Conservation (phyloP, 2,888 invertebrate species). For the Caenorhabditis sp. region DNA sequence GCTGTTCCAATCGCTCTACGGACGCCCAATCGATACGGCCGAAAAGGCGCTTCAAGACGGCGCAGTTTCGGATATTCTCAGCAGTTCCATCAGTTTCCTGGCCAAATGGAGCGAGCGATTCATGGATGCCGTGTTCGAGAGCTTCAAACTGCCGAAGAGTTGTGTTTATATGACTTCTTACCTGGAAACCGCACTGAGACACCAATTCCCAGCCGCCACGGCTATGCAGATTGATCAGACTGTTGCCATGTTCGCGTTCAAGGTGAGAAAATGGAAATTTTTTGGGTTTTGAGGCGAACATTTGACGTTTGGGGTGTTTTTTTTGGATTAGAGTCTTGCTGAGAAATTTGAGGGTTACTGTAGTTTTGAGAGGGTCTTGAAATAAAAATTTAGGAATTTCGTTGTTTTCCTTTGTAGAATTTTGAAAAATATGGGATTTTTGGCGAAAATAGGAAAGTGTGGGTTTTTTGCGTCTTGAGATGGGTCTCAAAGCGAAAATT, state of each 20-base stretch:
- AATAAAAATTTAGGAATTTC: too few species aligned
- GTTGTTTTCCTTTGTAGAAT: too few species aligned
- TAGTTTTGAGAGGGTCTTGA: too few species aligned
- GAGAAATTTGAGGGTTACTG: too few species aligned
- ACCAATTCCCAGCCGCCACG: constrained; percentile 68
- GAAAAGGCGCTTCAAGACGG: constrained; percentile 69
- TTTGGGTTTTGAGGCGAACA: too few species aligned
- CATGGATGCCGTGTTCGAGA: constrained; percentile 66
- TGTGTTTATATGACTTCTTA: constrained; percentile 71
- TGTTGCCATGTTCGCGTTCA: constrained; percentile 72
- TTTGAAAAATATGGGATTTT: too few species aligned
- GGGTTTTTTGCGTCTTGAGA: too few species aligned
- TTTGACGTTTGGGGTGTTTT: too few species aligned
- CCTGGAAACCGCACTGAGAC: constrained; percentile 64
- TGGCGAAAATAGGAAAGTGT: too few species aligned
- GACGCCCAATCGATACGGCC: constrained; percentile 40
- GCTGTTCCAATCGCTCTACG: constrained; percentile 56
- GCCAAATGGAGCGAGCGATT: constrained; percentile 73
- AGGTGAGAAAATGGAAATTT: constrained; percentile 42
- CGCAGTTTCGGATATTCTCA: constrained; percentile 68
- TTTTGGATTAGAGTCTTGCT: too few species aligned
- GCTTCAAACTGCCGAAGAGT: constrained; percentile 66
- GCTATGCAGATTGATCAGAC: constrained; percentile 70
- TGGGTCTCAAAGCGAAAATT: too few species aligned
- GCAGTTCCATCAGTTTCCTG: constrained; percentile 72